These are phyloP conservation scores for Morus bassanus DNA, from an alignment of 2,797 vertebrate genomes.

Conservation along the genomic window DNA sequence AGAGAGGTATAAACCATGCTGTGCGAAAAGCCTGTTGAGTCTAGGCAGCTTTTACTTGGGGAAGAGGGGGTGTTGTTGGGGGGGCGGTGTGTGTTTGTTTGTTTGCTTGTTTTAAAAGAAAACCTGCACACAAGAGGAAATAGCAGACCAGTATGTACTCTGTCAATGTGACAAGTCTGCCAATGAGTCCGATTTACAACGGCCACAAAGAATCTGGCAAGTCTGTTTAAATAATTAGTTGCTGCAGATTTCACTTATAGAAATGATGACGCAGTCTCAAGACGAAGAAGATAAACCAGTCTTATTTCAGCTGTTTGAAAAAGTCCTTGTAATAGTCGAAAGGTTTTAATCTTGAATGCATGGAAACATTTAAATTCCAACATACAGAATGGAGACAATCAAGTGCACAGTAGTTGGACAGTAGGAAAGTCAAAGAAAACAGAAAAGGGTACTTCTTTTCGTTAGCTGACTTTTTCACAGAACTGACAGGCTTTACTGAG, in stretches of 20 bases:
- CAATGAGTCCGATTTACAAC: background rate
- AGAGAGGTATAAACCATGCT: background rate
- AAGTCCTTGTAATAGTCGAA: background rate
- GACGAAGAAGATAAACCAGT: background rate
- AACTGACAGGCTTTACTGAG: background rate
- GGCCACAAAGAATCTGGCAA: slow-evolving; percentile 20
- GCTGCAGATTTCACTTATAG: background rate
- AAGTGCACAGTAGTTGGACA: slow-evolving; percentile 3
- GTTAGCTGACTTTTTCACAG: slow-evolving; percentile 28
- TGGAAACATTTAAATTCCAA: slow-evolving; percentile 32
- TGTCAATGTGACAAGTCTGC: background rate
- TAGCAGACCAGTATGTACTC: background rate
- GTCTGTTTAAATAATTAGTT: background rate
- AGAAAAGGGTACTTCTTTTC: background rate
- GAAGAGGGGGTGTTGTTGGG: background rate
- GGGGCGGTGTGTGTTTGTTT: background rate
- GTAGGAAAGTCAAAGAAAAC: slow-evolving; percentile 41
- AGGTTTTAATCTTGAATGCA: slow-evolving; percentile 1
- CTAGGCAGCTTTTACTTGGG: background rate
- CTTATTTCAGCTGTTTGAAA: background rate
- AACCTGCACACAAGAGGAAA: background rate
- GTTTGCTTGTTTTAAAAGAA: background rate
- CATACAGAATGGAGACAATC: slow-evolving; percentile 36
- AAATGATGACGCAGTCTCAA: slow-evolving; percentile 34
- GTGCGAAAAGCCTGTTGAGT: background rate